Evolutionary conservation across 2,113 vertebrate species (phyloP).

Genomic region (Lepus timidus): DNA sequence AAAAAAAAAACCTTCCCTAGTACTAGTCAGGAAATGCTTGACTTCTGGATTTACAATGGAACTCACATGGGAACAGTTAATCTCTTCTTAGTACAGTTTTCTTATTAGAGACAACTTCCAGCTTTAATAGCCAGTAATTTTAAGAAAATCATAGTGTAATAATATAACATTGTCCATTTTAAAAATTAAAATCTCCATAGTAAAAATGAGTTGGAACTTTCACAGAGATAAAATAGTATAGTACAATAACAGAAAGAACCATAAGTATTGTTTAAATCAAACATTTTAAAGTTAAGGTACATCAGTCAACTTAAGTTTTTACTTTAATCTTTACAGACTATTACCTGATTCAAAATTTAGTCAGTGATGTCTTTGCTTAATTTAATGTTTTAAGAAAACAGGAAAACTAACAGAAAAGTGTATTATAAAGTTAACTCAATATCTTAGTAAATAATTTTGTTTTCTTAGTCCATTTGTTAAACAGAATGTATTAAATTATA

Average conservation of each 20-base stretch:
- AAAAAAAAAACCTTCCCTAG: background rate
- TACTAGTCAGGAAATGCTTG: background rate
- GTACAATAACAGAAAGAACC: background rate
- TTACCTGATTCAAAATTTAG: background rate
- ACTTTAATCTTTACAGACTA: background rate
- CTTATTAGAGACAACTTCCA: background rate
- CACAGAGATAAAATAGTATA: background rate
- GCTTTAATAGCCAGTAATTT: background rate
- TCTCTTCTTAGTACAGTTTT: background rate
- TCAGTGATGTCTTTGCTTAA: background rate
- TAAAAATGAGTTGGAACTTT: slow-evolving; percentile 20
- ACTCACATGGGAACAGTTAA: background rate
- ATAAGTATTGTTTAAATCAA: background rate
- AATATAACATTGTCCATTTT: background rate
- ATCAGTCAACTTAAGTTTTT: slow-evolving; percentile 23
- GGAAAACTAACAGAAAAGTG: background rate
- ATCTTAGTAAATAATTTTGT: background rate
- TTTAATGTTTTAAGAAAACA: background rate
- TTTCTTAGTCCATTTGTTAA: slow-evolving; percentile 4
- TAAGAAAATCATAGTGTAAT: background rate
- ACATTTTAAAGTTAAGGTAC: background rate
- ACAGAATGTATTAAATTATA: background rate
- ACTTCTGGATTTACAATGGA: background rate
- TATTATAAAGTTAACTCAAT: background rate
- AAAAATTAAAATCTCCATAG: slow-evolving; percentile 37